Base-by-base conservation (phyloP, 2,113 vertebrate genomes). In the Platichthys flesus region DNA sequence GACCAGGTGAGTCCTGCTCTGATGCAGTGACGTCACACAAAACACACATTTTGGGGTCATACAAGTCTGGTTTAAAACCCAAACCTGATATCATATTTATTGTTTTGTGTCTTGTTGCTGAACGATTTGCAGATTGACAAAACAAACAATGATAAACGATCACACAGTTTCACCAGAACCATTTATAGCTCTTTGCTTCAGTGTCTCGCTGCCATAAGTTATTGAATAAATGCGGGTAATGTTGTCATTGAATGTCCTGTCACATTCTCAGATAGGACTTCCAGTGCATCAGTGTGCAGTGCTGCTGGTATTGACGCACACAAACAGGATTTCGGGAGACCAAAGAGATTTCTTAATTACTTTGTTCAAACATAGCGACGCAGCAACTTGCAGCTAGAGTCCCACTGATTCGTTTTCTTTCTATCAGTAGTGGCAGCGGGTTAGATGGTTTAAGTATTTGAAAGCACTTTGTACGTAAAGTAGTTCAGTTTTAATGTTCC, bases 1-100 rank as follows among this genome's bases (percentile, higher is more conserved):
- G 98, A 99, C 56, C 98, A 99, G 97, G 98, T 99, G 91, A 89
- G 79, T 2, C 40, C 28, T n/a, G 14, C 9, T 10, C 35, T 61
- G 24, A 23, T 18, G 18, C 37, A 40, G 1, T 24, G 6, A 42
- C 63, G 40, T 49, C 2, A 64, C 62, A 14, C 60, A 54, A 54
- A 20, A 21, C 51, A 52, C 51, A n/a, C 45, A 6, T n/a, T 9
- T 8, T n/a, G 20, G 51, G n/a, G 5, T 54, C 51, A 9, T 54
- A n/a, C 7, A 54, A 68, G 54, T 24, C 54, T 56, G 54, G 5
- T 21, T 21, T 10, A 21, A 54, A 54, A 21, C 18, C 5, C 4
- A 2, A 21, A 2, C 12, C 23, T 56, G 9, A 14, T 23, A 54
- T 51, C 18, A 7, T 16, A 20, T 51, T 51, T 2, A 51, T 18